phyloP scores from a whole-genome alignment of 2,888 invertebrate species.

The Ephialtes manifestator region DNA sequence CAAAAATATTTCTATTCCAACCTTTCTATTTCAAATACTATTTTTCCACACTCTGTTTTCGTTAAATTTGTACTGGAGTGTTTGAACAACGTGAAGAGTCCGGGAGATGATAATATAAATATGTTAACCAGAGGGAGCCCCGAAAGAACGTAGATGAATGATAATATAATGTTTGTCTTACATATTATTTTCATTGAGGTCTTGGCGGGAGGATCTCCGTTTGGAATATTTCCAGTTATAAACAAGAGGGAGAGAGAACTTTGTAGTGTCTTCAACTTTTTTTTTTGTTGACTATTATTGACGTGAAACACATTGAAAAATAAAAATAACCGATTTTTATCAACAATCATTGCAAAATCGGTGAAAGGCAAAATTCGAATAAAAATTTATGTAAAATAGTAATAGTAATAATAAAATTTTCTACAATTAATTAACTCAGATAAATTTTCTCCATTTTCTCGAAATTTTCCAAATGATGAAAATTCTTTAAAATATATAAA shows the following conservation, averaged over 20 bases:
- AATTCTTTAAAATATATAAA: no score
- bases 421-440: no score
- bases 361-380: no score
- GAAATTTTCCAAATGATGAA: no score
- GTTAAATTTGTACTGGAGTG: background rate
- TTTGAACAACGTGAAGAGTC: background rate
- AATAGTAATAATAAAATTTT: no score
- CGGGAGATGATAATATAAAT: background rate
- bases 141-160: background rate
- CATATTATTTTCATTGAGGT: background rate
- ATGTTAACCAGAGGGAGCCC: background rate
- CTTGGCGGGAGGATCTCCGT: background rate
- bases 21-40: background rate
- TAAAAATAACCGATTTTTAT: no score
- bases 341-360: no score
- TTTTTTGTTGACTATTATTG: no score
- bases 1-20: no score
- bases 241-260: background rate
- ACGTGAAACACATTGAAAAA: no score
- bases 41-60: background rate
- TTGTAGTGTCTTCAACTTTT: background rate
- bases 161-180: background rate
- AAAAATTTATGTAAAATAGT: no score
- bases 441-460: no score
- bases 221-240: background rate